Base-by-base conservation (phyloP, 2,888 invertebrate genomes). In the Stenolophus ochropezus region DNA sequence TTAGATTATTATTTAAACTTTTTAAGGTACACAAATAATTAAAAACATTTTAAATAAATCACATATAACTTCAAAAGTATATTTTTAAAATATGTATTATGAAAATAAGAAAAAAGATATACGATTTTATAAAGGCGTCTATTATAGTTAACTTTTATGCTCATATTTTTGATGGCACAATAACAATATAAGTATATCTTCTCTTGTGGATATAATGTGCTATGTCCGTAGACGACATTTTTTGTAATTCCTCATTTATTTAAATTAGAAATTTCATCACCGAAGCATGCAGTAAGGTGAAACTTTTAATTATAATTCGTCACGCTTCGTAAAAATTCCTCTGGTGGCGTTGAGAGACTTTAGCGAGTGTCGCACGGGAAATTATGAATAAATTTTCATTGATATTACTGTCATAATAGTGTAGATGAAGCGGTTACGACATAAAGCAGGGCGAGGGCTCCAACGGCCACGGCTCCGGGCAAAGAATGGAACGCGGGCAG, bases 321-420 rank as follows among this genome's bases (percentile, higher is more conserved):
- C 76, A 51, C 33, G 77, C 42, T 77, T 21, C 20, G 47, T 20
- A 61, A 77, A 61, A 77, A 61, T 47, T 58, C 42, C 49, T 58
- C 18, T 14, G 53, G 56, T 25, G 56, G 27, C 77, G 77, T 61
- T 77, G 61, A 27, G 65, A 33, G 25, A 33, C 65, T 16, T 69
- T 8, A 27, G 65, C 16, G 65, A 73, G 47, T 71, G 53, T 79
- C 71, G 71, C 69, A 53, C 71, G 69, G 78, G 78, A 69, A 79
- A 79, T 77, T 79, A 79, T 79, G 69, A 69, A 69, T 79, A 71
- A 79, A 79, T 79, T 79, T 79, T 79, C 79, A 79, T 79, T 79
- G 79, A 79, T 79, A 79, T 79, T 79, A 79, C 69, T 71, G 53
- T 33, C 79, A 53, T 79, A 79, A 79, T 69, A 79, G 79, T 79